Conservation (phyloP, 1,140 invertebrate species). For the Caenorhabditis latens region DNA sequence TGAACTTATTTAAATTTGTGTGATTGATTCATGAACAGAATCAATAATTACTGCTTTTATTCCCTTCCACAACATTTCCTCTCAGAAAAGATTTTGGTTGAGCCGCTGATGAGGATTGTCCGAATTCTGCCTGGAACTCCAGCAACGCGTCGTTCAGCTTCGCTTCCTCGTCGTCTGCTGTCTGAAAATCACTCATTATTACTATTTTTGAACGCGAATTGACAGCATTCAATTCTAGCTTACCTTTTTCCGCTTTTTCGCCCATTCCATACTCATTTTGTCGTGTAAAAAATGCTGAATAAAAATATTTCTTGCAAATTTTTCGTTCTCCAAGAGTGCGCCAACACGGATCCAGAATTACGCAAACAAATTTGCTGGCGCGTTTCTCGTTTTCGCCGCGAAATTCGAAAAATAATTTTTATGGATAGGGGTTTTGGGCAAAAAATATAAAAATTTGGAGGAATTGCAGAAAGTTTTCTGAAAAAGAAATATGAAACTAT, state of each 20-base stretch:
- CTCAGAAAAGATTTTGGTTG: slow-evolving; percentile 72
- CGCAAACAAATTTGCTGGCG: no score
- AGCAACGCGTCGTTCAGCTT: slow-evolving; percentile 70
- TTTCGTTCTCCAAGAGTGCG: not conserved
- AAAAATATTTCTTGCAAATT: not conserved
- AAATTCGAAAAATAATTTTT: no score
- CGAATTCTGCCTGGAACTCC: slow-evolving; percentile 72
- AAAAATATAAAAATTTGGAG: no score
- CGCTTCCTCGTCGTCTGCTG: slow-evolving; percentile 72
- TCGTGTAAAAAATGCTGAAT: not conserved
- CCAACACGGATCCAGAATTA: not conserved
- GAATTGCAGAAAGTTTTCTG: no score
- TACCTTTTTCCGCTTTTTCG: slow-evolving; percentile 38
- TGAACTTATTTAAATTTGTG: slow-evolving; percentile 33
- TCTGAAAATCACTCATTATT: slow-evolving; percentile 63
- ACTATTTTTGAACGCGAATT: not conserved
- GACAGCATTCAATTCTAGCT: not conserved
- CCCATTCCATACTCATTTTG: slow-evolving; percentile 47
- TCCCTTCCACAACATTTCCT: slow-evolving; percentile 76
- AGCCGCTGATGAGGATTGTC: slow-evolving; percentile 31
- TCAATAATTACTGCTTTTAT: slow-evolving; percentile 68
- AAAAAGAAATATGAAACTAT: no score
- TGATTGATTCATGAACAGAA: not conserved
- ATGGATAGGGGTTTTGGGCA: no score
- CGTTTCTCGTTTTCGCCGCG: no score